These are phyloP conservation scores for Cydia splendana DNA, from an alignment of 1,140 invertebrate genomes.

Conservation along the genomic window DNA sequence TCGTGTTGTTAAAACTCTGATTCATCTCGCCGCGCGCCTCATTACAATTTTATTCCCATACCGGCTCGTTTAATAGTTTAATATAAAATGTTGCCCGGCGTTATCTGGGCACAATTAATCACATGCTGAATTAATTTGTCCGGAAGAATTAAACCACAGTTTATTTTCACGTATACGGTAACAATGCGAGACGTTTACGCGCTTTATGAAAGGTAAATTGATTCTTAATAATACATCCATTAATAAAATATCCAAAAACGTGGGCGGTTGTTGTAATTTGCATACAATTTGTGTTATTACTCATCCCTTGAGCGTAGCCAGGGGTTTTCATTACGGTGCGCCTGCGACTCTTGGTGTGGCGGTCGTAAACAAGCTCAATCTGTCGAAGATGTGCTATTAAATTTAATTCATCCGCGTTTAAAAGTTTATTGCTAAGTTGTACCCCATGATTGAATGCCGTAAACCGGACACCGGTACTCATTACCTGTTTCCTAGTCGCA, in stretches of 20 bases:
- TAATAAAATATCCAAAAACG: slow-evolving; percentile 61
- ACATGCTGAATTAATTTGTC: slow-evolving; percentile 33
- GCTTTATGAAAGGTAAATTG: slow-evolving; percentile 61
- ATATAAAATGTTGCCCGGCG: slow-evolving; percentile 14
- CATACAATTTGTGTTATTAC: slow-evolving; percentile 53
- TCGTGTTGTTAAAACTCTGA: slow-evolving; percentile 22
- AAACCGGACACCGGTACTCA: neutral
- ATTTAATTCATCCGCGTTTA: slow-evolving; percentile 27
- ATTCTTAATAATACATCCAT: slow-evolving; percentile 62
- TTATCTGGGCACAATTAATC: slow-evolving; percentile 34
- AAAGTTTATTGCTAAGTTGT: slow-evolving; percentile 17
- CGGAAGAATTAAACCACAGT: slow-evolving; percentile 40
- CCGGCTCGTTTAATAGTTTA: slow-evolving; percentile 5
- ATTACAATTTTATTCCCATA: slow-evolving; percentile 20
- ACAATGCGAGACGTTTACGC: slow-evolving; percentile 39
- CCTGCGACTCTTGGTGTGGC: neutral
- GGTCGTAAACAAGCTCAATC: slow-evolving; percentile 25
- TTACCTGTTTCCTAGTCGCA: neutral
- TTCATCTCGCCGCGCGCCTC: slow-evolving; percentile 22
- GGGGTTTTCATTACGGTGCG: slow-evolving; percentile 28
- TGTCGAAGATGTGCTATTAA: slow-evolving; percentile 14
- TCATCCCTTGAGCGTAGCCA: slow-evolving; percentile 32
- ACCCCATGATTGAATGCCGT: slow-evolving; percentile 17
- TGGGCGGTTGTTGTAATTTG: slow-evolving; percentile 48
- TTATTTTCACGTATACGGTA: slow-evolving; percentile 39